Conservation (phyloP, 2,888 invertebrate genomes). For the Yponomeuta sedellus region DNA sequence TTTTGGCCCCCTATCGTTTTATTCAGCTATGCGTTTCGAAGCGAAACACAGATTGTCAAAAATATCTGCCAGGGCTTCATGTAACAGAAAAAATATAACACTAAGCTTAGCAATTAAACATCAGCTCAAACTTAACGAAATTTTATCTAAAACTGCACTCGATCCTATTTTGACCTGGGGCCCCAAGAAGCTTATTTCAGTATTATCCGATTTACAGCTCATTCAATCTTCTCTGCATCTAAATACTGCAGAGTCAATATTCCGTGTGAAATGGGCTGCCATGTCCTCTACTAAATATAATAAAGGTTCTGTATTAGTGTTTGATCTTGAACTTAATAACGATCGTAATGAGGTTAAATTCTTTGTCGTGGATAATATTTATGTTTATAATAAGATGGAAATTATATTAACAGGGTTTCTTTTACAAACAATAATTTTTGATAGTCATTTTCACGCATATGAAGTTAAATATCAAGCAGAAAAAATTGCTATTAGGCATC, state of each 20-base stretch:
- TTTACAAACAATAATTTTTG: slow-evolving; percentile 12
- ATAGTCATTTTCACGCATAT: slow-evolving; percentile 14
- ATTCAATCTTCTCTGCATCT: not conserved
- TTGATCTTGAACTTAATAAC: not conserved
- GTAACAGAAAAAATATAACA: slow-evolving; percentile 12
- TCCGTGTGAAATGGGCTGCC: slow-evolving; percentile 8
- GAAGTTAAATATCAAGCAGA: slow-evolving; percentile 5
- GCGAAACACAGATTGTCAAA: slow-evolving; percentile 15
- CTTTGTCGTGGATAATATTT: slow-evolving; percentile 7
- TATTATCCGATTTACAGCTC: not conserved
- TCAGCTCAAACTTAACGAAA: slow-evolving; percentile 15
- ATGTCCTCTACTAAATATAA: slow-evolving; percentile 10
- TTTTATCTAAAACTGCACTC: slow-evolving; percentile 4
- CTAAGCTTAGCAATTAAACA: slow-evolving; percentile 14
- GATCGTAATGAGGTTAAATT: not conserved
- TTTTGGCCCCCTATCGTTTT: slow-evolving; percentile 13
- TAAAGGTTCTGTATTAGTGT: slow-evolving; percentile 7
- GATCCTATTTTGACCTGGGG: not conserved
- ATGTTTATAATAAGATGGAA: slow-evolving; percentile 1
- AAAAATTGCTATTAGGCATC: not conserved
- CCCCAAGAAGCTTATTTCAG: not conserved
- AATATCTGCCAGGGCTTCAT: slow-evolving; percentile 12
- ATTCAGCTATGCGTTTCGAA: slow-evolving; percentile 15
- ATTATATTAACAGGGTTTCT: slow-evolving; percentile 6
- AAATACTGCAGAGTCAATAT: slow-evolving; percentile 6